Percentiles rank a stretch among this genome's conserved stretches.
Conservation (phyloP, 2,113 vertebrate species). For the Cyanoliseus patagonus region DNA sequence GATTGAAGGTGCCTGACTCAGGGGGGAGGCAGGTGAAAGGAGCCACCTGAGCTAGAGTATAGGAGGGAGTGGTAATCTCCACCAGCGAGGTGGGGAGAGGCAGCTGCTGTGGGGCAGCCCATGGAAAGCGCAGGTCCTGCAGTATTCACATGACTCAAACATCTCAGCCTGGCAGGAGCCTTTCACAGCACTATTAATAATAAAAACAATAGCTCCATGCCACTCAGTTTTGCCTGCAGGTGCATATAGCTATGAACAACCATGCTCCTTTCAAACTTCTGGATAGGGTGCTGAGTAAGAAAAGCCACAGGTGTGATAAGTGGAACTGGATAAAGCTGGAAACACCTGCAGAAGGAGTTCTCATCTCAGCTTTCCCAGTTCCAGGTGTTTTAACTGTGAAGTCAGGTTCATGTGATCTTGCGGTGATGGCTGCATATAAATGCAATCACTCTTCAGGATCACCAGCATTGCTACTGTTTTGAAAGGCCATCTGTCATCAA, state of each 20-base stretch:
- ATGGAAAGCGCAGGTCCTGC: not conserved
- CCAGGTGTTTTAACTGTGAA: not conserved
- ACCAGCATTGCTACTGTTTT: not conserved
- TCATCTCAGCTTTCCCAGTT: not conserved
- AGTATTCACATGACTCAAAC: fast-evolving
- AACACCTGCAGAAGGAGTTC: not conserved
- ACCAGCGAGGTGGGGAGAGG: not conserved
- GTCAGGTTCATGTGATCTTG: not conserved
- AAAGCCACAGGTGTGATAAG: not conserved
- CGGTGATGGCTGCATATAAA: not conserved
- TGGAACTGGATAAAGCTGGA: not conserved
- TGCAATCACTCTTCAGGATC: not conserved
- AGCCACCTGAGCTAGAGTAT: not conserved
- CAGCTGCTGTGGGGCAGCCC: not conserved
- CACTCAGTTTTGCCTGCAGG: not conserved
- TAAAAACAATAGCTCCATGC: not conserved
- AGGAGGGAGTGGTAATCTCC: not conserved
- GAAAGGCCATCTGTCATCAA: not conserved
- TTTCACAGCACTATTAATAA: not conserved
- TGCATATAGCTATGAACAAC: not conserved
- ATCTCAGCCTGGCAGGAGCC: not conserved
- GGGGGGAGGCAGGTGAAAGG: not conserved
- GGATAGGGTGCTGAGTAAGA: not conserved
- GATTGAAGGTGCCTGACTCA: not conserved
- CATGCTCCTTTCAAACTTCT: not conserved